Evolutionary conservation across 1,140 invertebrate genomes (phyloP), one percentile per base, ranked within the genome.

Genomic region (Steinernema feltiae): DNA sequence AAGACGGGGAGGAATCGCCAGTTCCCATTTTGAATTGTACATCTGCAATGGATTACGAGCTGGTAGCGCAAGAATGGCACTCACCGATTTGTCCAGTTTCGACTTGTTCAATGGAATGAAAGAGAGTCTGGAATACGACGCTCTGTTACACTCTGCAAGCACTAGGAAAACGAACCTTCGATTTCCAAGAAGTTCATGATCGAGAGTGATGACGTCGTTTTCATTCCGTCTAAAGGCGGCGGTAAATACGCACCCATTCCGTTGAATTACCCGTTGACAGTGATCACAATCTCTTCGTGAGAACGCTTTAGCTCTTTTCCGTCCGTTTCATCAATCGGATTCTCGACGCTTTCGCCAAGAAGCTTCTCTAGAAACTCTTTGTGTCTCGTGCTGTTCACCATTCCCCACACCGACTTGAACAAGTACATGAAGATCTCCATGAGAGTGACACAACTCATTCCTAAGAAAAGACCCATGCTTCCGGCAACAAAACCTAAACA

Each of bases 391-490:
- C 41, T 70, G 32, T 78, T 78, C 0, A 78, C 31, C 63, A 72
- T 72, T 41, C 77, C 77, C 70, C 76, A 78, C 12, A 78, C 69
- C 0, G 77, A 78, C 74, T 78, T 78, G 70, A 78, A 78, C 17
- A 78, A n/a, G 18, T 78, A 78, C 24, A 78, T 78, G 32, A 78
- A 78, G 0, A 78, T 76, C 69, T 78, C 77, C 0, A 78, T 48
- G 24, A 78, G 69, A 15, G 77, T 78, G 0, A 78, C 48, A 30
- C 74, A 76, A 53, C 77, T 78, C 77, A 78, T 78, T 72, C 77
- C 77, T 0, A 78, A 70, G 32, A 78, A 78, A 29, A 78, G 41
- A 1, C 77, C 77, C 77, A 78, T 78, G 0, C 76, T 76, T 17
- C 77, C 77, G 17, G 76, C 77, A 1, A 78, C 70, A 32, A 63